Base-by-base conservation (phyloP, 2,888 invertebrate species). In the Flabesymbios commensalis region DNA sequence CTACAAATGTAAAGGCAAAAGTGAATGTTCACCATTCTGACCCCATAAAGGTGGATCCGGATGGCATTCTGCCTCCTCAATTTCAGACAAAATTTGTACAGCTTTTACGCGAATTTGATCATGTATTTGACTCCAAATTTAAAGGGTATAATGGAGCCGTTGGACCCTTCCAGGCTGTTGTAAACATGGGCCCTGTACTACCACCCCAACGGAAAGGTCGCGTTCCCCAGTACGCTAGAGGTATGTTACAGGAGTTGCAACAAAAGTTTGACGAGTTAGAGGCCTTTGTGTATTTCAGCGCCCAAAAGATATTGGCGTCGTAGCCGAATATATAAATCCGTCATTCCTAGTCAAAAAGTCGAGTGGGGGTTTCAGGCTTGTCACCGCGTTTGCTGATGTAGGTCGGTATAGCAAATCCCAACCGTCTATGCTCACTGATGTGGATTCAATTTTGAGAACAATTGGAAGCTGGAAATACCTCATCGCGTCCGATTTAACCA, bases 121-220 rank as follows among this genome's bases (percentile, higher is more conserved):
- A 59, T 19, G 63, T 68, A 1, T 72, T 72, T 56, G 56, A 65
- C 36, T 57, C 64, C 2, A 36, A 55, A 10, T 53, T 60, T 33
- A 56, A 41, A 24, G 68, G 68, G 2, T 72, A 70, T 36, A 71
- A 70, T 52, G 66, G 67, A 3, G 55, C 64, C 2, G 31, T 57
- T 4, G 70, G 67, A 7, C 63, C 63, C 7, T 70, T 70, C 52
- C 5, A 73, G 54, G 68, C 70, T 19, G 42, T 29, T 10, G 62
- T 72, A 3, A 71, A 71, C 51, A 72, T 71, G 72, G 70, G 70
- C 31, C 70, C 70, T 42, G 61, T 64, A 10, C 66, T 61, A 43
- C 70, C 70, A 14, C 69, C 71, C 4, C 71, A 72, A 56, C 51
- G 68, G 7, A 72, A 74, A 54, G 71, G 70, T 17, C 36, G 68